These are phyloP conservation scores for Palythoa caribaeorum DNA, from an alignment of 92 coral and sea anemone genomes.

Conservation along the genomic window DNA sequence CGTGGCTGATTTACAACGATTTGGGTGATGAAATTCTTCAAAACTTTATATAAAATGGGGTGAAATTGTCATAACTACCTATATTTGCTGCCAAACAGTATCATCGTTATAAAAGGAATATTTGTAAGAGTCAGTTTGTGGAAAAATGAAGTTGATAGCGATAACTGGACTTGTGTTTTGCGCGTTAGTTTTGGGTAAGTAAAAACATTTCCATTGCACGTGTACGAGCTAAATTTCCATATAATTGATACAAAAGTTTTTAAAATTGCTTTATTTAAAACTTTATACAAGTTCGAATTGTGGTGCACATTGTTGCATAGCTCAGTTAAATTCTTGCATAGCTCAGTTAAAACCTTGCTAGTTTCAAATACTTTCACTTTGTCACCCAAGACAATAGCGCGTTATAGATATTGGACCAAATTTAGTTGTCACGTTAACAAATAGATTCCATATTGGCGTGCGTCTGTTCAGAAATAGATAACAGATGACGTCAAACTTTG, in stretches of 20 bases:
- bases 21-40: constrained; percentile 41
- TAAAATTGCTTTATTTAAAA: not conserved
- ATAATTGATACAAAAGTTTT: not conserved
- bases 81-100: not conserved
- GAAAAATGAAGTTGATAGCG: constrained; percentile 5
- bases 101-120: not conserved
- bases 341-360: not conserved
- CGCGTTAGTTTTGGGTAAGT: constrained; percentile 30
- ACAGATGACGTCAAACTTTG: no score
- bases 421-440: no score
- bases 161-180: not conserved
- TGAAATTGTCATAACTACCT: not conserved
- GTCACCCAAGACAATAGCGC: no score
- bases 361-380: not conserved
- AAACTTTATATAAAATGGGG: constrained; percentile 3
- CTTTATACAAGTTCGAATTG: not conserved
- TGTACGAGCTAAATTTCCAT: not conserved
- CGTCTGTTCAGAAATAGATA: no score
- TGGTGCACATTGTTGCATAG: not conserved
- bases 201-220: not conserved
- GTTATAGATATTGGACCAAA: no score
- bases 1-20: constrained; percentile 27
- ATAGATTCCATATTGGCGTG: no score
- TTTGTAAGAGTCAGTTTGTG: not conserved
- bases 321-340: not conserved